phyloP scores from a whole-genome alignment of 2,113 vertebrate species.

The Peromyscus polionotus region DNA sequence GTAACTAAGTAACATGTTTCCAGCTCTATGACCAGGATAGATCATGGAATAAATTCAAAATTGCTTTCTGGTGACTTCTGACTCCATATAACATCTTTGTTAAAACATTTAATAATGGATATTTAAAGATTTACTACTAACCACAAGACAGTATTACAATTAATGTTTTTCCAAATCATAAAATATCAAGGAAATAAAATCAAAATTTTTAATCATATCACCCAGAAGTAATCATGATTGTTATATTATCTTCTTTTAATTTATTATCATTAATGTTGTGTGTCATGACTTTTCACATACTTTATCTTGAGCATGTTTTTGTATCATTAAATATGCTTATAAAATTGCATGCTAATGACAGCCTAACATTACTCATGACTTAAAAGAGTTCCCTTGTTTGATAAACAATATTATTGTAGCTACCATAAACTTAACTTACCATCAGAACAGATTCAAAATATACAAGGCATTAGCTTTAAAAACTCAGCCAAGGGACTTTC shows the following conservation, averaged over 20 bases:
- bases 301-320: conserved; percentile 64
- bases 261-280: conserved; percentile 25
- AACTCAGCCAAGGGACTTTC: conserved; percentile 26
- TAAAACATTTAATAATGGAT: conserved; percentile 50
- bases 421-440: conserved; percentile 14
- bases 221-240: not conserved
- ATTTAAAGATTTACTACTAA: conserved; percentile 55
- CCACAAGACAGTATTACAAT: conserved; percentile 19
- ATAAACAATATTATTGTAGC: conserved; percentile 44
- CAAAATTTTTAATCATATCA: conserved; percentile 40
- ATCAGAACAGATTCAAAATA: conserved; percentile 60
- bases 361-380: conserved; percentile 21
- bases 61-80: not conserved
- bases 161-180: conserved; percentile 43
- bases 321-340: conserved; percentile 31
- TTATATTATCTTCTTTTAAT: conserved; percentile 34
- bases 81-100: conserved; percentile 10
- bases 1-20: conserved; percentile 46
- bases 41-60: conserved; percentile 17
- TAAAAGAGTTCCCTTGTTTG: conserved; percentile 8
- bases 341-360: conserved; percentile 47
- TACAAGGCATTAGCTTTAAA: conserved; percentile 23
- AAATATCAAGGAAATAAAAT: conserved; percentile 40
- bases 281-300: conserved; percentile 30
- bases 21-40: conserved; percentile 16